Conservation (phyloP, 92 coral and sea anemone genomes). For the Paramuricea clavata region DNA sequence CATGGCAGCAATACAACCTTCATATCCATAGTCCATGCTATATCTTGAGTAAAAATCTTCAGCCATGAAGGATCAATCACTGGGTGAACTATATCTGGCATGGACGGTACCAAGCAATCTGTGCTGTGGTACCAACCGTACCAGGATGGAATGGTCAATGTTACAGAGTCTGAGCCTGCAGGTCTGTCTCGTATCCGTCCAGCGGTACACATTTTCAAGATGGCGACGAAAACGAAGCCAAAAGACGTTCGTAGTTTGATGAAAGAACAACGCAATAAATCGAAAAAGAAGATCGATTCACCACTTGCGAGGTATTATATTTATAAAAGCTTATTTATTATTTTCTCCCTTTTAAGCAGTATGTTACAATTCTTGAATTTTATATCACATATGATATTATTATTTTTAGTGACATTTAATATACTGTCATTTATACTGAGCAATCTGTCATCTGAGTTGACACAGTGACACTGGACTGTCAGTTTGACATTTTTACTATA, state of each 20-base stretch:
- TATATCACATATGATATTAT: background rate
- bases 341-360: no score
- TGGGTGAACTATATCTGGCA: no score
- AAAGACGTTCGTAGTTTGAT: constrained; percentile 86
- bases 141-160: no score
- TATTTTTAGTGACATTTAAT: background rate
- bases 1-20: constrained; percentile 68
- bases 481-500: no score
- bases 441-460: no score
- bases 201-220: constrained; percentile 58
- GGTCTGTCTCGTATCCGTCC: background rate
- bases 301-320: constrained; percentile 88
- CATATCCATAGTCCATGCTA: constrained; percentile 75
- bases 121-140: no score
- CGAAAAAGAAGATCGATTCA: constrained; percentile 86
- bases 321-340: no score
- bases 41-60: constrained; percentile 61
- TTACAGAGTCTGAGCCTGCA: constrained; percentile 1
- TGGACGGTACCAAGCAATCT: no score
- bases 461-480: no score
- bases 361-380: no score
- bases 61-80: constrained; percentile 33
- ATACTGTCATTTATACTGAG: no score
- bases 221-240: constrained; percentile 80
- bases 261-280: constrained; percentile 78